Percentiles rank a stretch among this genome's conserved stretches.
Conservation (phyloP, 2,888 invertebrate genomes). For the Tachina lurida region DNA sequence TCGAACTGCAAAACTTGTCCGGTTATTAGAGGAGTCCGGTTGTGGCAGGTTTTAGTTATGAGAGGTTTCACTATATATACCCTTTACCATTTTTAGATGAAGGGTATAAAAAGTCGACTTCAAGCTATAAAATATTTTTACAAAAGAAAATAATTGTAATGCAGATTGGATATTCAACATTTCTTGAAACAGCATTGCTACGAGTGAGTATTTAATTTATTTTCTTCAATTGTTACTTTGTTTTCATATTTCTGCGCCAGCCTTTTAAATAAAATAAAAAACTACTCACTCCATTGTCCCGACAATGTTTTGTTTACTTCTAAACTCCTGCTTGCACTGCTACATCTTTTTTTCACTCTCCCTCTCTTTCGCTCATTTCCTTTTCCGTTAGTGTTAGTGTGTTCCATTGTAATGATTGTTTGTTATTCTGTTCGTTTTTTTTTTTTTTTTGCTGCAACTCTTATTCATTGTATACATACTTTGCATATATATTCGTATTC, state of each 20-base stretch:
- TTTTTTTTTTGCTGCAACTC: background rate
- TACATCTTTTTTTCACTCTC: background rate
- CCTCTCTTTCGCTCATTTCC: conserved; percentile 41
- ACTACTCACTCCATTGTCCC: conserved; percentile 15
- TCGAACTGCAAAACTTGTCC: too few species aligned
- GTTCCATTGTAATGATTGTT: conserved; percentile 36
- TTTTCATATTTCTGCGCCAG: background rate
- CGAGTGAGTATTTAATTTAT: too few species aligned
- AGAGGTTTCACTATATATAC: too few species aligned
- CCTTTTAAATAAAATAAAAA: conserved; percentile 12
- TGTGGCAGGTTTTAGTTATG: too few species aligned
- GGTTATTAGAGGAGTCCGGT: too few species aligned
- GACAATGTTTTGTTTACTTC: conserved; percentile 38
- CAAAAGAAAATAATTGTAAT: background rate
- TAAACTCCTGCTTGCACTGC: background rate
- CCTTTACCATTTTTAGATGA: too few species aligned
- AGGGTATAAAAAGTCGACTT: too few species aligned
- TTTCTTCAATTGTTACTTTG: background rate
- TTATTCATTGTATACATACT: conserved; percentile 36
- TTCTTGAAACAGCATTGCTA: background rate
- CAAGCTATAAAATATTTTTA: too few species aligned
- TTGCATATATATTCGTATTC: conserved; percentile 50
- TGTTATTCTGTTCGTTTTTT: background rate
- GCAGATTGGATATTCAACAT: too few species aligned
- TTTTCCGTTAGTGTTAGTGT: conserved; percentile 43